phyloP scores from a whole-genome alignment of 1,140 invertebrate species.

The Micrasema longulum region DNA sequence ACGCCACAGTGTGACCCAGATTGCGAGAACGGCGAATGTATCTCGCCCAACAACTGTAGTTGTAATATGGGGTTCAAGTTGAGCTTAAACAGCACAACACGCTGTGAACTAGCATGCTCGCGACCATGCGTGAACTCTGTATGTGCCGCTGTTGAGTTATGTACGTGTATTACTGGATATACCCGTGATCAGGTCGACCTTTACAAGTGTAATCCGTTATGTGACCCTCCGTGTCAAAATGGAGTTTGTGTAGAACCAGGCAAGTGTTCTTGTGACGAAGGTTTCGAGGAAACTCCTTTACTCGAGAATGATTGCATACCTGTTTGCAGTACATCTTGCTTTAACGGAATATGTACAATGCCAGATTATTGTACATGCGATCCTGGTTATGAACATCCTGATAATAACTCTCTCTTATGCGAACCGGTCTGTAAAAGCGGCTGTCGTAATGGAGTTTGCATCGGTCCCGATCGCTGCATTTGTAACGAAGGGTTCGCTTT shows the following conservation, averaged over 20 bases:
- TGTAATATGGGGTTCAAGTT: conserved; percentile 56
- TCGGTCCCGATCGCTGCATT: conserved; percentile 61
- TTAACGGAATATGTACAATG: conserved; percentile 63
- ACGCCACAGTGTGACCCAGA: conserved; percentile 62
- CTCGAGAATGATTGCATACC: conserved; percentile 60
- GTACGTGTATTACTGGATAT: conserved; percentile 46
- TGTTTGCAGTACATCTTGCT: conserved; percentile 61
- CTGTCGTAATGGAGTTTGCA: conserved; percentile 68
- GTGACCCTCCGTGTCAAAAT: conserved; percentile 28
- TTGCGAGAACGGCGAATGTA: conserved; percentile 59
- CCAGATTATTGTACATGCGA: conserved; percentile 61
- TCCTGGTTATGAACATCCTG: conserved; percentile 50
- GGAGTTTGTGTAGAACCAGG: conserved; percentile 68
- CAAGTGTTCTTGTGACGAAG: conserved; percentile 67
- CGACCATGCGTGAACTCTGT: conserved; percentile 61
- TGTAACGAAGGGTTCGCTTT: conserved; percentile 55
- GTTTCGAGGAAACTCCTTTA: conserved; percentile 58
- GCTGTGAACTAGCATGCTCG: conserved; percentile 61
- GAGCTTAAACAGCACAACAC: conserved; percentile 46
- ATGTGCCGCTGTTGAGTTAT: conserved; percentile 45
- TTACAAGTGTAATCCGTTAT: conserved; percentile 55
- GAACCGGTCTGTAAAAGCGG: conserved; percentile 67
- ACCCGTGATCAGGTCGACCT: conserved; percentile 8
- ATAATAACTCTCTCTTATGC: conserved; percentile 58
- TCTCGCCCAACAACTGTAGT: conserved; percentile 59